Evolutionary conservation across 2,797 vertebrate genomes (phyloP).

Genomic region (Lophius americanus): DNA sequence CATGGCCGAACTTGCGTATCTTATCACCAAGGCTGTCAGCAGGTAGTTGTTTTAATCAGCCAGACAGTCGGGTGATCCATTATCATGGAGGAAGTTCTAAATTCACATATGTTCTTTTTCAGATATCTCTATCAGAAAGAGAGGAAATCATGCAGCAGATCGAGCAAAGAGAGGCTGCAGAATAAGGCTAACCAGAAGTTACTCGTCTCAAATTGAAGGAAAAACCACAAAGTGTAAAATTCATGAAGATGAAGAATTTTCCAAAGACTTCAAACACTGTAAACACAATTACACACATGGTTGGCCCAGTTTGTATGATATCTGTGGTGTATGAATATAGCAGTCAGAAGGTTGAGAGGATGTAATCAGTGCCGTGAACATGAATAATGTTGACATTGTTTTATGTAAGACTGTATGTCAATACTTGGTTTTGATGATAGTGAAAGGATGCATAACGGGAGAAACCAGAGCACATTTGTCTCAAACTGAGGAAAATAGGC

Average conservation of each 20-base stretch:
- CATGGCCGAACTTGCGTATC: constrained; percentile 77
- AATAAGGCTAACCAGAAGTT: constrained; percentile 58
- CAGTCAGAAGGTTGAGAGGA: constrained; percentile 38
- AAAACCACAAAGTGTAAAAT: not conserved
- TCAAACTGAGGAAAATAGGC: too few relatives aligned
- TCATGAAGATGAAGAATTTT: not conserved
- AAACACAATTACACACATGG: not conserved
- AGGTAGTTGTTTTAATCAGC: constrained; percentile 58
- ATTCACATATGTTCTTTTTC: not conserved
- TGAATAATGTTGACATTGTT: too few relatives aligned
- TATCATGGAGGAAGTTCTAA: not conserved
- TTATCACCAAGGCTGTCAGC: constrained; percentile 71
- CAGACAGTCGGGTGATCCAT: constrained; percentile 40
- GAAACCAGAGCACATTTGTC: too few relatives aligned
- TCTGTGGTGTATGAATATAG: not conserved
- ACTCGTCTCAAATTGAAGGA: constrained; percentile 38
- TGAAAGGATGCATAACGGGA: too few relatives aligned
- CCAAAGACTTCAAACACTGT: constrained; percentile 20
- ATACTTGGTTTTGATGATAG: not conserved
- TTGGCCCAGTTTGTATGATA: constrained; percentile 35
- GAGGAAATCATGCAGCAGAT: constrained; percentile 8
- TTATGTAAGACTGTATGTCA: not conserved
- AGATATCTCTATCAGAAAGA: constrained; percentile 35
- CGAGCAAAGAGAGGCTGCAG: constrained; percentile 52
- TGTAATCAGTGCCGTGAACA: constrained; percentile 3